Percentiles rank a stretch among this genome's conserved stretches.
Evolutionary conservation across 1,140 invertebrate genomes (phyloP).

Genomic region (Stratiolaelaps scimitus): DNA sequence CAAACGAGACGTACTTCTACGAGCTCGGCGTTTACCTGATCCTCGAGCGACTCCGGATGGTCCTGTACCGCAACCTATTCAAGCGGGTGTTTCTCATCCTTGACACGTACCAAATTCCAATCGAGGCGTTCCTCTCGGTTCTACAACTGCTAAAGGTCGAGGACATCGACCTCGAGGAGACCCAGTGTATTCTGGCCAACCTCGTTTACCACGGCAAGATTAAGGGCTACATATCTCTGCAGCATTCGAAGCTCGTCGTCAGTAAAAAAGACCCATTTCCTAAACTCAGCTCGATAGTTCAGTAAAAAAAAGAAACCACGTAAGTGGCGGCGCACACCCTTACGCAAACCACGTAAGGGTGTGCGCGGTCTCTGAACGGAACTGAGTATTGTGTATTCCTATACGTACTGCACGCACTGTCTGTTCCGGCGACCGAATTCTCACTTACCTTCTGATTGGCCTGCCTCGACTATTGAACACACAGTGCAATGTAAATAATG

Average conservation of each 20-base stretch:
- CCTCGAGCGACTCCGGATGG: conserved; percentile 86
- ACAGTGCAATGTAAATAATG: too few species aligned
- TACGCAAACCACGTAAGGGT: too few species aligned
- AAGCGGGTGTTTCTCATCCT: conserved; percentile 80
- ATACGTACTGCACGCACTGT: too few species aligned
- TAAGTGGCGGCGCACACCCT: too few species aligned
- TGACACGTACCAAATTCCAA: conserved; percentile 78
- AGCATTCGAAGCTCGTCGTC: conserved; percentile 90
- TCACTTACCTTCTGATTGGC: too few species aligned
- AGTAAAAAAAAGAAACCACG: background rate
- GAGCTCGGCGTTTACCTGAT: conserved; percentile 89
- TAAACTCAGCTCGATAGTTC: conserved; percentile 37
- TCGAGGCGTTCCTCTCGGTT: conserved; percentile 64
- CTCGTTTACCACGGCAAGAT: conserved; percentile 62
- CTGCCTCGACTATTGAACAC: too few species aligned
- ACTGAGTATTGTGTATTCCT: too few species aligned
- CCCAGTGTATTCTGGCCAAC: conserved; percentile 89
- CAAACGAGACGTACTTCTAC: conserved; percentile 82
- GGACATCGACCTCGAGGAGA: conserved; percentile 81
- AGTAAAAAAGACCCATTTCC: conserved; percentile 96
- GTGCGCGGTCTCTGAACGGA: too few species aligned
- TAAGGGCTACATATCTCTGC: conserved; percentile 91
- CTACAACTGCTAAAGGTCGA: conserved; percentile 57
- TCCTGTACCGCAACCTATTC: conserved; percentile 89
- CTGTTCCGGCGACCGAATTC: too few species aligned